Evolutionary conservation across 2,797 vertebrate genomes (phyloP).

Genomic region (Centropyge bicolor): DNA sequence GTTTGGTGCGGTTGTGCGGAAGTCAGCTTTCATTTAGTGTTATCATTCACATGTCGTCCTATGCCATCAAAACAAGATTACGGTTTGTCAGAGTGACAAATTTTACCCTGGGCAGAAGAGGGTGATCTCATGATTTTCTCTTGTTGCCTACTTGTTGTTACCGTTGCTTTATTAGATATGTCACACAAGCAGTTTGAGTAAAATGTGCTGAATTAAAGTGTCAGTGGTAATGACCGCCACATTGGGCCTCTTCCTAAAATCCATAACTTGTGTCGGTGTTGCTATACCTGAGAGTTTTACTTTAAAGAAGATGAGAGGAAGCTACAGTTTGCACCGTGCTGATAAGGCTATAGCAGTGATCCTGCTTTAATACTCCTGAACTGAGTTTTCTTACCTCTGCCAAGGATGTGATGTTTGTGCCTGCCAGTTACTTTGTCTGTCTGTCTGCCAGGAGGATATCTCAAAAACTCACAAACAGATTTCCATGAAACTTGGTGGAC

Average conservation of each 20-base stretch:
- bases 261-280: conserved; percentile 21
- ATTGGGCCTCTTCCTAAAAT: conserved; percentile 15
- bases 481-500: conserved; percentile 49
- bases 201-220: neutral
- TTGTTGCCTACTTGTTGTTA: conserved; percentile 9
- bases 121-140: conserved; percentile 36
- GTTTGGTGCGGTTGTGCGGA: conserved; percentile 57
- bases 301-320: conserved; percentile 38
- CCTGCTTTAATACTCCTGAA: conserved; percentile 64
- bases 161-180: conserved; percentile 29
- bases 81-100: conserved; percentile 58
- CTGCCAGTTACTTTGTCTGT: conserved; percentile 65
- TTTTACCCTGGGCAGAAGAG: conserved; percentile 42
- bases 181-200: conserved; percentile 5
- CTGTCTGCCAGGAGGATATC: conserved; percentile 67
- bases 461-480: conserved; percentile 50
- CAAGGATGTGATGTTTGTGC: conserved; percentile 68
- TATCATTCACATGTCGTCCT: conserved; percentile 57
- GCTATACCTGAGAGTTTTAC: conserved; percentile 26
- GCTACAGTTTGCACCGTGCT: conserved; percentile 61
- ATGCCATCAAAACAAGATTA: conserved; percentile 63
- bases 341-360: conserved; percentile 70
- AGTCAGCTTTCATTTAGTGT: conserved; percentile 59
- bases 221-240: conserved; percentile 26
- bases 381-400: conserved; percentile 60